Conservation (phyloP, 2,888 invertebrate genomes). For the Acanthoscelides obtectus region DNA sequence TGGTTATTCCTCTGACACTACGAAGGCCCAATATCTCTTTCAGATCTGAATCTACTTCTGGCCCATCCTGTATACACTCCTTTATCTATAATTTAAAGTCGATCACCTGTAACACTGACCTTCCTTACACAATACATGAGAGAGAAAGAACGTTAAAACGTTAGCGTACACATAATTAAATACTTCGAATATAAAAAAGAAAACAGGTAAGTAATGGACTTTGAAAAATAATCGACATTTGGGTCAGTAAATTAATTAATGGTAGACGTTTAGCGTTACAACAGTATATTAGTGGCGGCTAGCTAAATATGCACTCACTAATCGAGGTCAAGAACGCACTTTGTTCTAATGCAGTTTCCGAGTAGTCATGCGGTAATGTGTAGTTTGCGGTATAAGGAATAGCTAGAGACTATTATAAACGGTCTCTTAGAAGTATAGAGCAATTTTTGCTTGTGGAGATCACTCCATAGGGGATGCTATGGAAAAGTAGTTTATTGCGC, state of each 20-base stretch:
- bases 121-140: not conserved
- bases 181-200: not conserved
- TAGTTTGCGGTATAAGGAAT: not conserved
- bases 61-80: not conserved
- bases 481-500: no score
- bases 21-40: no score
- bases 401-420: no score
- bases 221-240: not conserved
- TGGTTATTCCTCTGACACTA: no score
- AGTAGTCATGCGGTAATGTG: not conserved
- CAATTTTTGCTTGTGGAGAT: no score
- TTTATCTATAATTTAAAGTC: not conserved
- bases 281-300: not conserved
- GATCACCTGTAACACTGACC: not conserved
- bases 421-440: no score
- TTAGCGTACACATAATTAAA: not conserved
- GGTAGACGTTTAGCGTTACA: not conserved
- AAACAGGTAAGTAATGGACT: not conserved
- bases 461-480: no score
- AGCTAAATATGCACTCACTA: not conserved
- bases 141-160: not conserved
- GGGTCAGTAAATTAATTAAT: not conserved
- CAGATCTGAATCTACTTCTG: not conserved
- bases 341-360: not conserved
- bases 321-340: not conserved